A percentile compares a stretch with the other conserved stretches of the same genome.
Evolutionary conservation across 92 coral and sea anemone species (phyloP).

Genomic region (Parazoanthus swiftii): DNA sequence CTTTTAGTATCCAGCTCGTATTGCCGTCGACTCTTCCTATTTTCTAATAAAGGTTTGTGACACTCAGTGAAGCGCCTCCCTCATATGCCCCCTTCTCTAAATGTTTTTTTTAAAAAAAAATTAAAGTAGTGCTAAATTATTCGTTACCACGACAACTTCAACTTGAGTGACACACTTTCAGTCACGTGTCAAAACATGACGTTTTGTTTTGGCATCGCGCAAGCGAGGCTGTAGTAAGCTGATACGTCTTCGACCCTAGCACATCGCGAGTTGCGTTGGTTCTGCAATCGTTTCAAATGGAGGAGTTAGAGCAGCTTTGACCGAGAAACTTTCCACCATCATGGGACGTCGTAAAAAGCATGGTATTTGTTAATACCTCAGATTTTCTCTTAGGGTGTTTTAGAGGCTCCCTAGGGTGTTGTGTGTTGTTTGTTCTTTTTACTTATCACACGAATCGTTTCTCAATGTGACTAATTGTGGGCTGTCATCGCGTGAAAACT

Average conservation of each 20-base stretch:
- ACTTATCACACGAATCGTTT: conserved; percentile 81
- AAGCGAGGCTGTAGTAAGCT: conserved; percentile 93
- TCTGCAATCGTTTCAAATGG: conserved; percentile 69
- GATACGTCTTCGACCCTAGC: conserved; percentile 63
- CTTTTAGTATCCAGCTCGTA: too few relatives aligned
- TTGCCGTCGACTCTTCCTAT: too few relatives aligned
- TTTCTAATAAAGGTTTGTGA: too few relatives aligned
- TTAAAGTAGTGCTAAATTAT: too few relatives aligned
- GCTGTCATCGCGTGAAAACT: conserved; percentile 98
- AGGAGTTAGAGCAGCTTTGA: conserved; percentile 57
- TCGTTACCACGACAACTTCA: conserved; percentile 33
- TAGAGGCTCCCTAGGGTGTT: conserved; percentile 48
- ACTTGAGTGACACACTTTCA: conserved; percentile 32
- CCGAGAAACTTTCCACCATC: conserved; percentile 56
- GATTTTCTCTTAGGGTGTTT: conserved; percentile 22
- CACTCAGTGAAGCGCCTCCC: too few relatives aligned
- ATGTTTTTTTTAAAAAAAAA: too few relatives aligned
- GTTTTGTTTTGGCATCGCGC: conserved; percentile 85
- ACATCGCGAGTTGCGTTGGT: conserved; percentile 35
- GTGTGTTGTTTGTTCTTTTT: conserved; percentile 53
- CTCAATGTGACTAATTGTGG: conserved; percentile 91
- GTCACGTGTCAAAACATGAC: conserved; percentile 98
- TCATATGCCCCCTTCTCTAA: too few relatives aligned
- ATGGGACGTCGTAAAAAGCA: conserved; percentile 90
- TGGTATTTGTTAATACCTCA: conserved; percentile 52